Evolutionary conservation across 1,140 invertebrate species (phyloP).

Genomic region (Formica selysi): DNA sequence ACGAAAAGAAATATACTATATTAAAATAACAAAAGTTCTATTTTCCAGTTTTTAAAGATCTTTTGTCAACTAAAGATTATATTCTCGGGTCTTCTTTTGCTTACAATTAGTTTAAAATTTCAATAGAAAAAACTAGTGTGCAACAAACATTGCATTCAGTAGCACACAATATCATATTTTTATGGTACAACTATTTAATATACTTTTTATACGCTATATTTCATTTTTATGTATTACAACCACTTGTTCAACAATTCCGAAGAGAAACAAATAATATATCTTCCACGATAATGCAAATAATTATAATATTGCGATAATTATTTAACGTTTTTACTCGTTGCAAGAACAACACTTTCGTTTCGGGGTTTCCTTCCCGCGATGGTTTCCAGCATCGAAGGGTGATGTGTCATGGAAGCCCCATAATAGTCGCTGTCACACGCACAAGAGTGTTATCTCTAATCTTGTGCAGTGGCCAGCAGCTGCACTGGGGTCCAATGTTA

Average conservation of each 20-base stretch:
- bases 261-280: not conserved
- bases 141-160: not conserved
- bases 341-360: not conserved
- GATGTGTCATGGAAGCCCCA: slow-evolving; percentile 87
- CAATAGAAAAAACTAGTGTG: not conserved
- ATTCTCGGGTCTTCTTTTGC: not conserved
- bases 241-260: not conserved
- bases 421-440: slow-evolving; percentile 98
- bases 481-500: slow-evolving; percentile 90
- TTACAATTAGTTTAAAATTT: not conserved
- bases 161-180: not conserved
- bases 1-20: not conserved
- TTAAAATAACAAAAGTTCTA: not conserved
- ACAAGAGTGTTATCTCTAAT: slow-evolving; percentile 97
- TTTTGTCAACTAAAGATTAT: not conserved
- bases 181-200: not conserved
- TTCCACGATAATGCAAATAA: not conserved
- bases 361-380: not conserved
- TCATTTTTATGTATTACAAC: not conserved
- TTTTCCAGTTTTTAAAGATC: not conserved
- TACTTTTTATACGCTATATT: not conserved
- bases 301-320: not conserved
- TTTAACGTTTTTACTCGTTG: not conserved
- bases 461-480: slow-evolving; percentile 98
- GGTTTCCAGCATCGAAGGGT: slow-evolving; percentile 15